phyloP scores from a whole-genome alignment of 2,888 invertebrate species.

The Leptogaster cylindrica region DNA sequence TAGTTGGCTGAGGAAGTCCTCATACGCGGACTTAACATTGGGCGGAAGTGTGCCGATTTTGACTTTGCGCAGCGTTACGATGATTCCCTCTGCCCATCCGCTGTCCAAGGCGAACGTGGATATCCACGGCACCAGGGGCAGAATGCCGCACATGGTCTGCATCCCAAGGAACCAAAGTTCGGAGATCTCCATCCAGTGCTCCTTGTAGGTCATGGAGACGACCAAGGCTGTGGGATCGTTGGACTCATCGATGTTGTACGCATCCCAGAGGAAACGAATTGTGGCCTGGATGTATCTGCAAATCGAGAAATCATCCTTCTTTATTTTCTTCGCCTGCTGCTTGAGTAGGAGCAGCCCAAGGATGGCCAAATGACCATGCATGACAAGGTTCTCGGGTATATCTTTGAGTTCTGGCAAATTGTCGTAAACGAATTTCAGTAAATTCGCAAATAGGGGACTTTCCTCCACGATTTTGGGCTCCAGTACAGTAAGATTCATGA shows the following conservation, averaged over 20 bases:
- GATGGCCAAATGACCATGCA: conserved; percentile 85
- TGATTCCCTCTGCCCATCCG: conserved; percentile 91
- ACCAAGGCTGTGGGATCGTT: conserved; percentile 82
- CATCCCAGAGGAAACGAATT: conserved; percentile 91
- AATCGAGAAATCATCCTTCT: conserved; percentile 87
- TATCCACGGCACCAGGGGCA: conserved; percentile 85
- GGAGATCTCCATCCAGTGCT: conserved; percentile 86
- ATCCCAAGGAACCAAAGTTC: conserved; percentile 94
- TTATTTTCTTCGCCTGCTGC: conserved; percentile 81
- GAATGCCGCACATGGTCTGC: conserved; percentile 86
- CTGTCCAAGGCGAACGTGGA: conserved; percentile 90
- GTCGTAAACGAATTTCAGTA: conserved; percentile 85
- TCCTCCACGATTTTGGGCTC: conserved; percentile 84
- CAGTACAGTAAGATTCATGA: conserved; percentile 90
- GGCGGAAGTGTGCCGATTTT: conserved; percentile 81
- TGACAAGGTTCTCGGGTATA: conserved; percentile 80
- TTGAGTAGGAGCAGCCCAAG: conserved; percentile 82
- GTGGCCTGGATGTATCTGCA: conserved; percentile 88
- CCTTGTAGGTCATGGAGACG: conserved; percentile 84
- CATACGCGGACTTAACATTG: conserved; percentile 87
- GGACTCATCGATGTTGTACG: conserved; percentile 87
- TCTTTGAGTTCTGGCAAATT: conserved; percentile 84
- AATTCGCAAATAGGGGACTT: conserved; percentile 75
- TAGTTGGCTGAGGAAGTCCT: conserved; percentile 84
- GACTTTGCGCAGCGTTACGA: conserved; percentile 81